A percentile compares a stretch with the other conserved stretches of the same genome.
phyloP scores from a whole-genome alignment of 2,797 vertebrate species.

The Micropoecilia bifurca region DNA sequence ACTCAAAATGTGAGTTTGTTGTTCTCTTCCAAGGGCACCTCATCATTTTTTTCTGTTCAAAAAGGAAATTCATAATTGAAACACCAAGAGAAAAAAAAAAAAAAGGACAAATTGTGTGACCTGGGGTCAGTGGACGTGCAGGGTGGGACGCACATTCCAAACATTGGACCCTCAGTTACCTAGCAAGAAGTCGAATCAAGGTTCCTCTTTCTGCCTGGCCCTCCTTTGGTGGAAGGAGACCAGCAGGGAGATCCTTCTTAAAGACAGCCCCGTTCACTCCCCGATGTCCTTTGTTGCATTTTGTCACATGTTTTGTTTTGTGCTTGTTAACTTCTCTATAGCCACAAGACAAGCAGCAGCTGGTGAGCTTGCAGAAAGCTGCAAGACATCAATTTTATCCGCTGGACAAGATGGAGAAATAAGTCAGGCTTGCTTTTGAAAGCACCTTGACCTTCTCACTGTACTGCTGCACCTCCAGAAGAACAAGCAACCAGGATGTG shows the following conservation, averaged over 20 bases:
- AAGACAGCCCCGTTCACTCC: conserved; percentile 73
- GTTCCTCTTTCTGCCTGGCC: conserved; percentile 71
- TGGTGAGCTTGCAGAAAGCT: conserved; percentile 71
- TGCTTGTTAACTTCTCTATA: conserved; percentile 85
- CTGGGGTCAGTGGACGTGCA: conserved; percentile 75
- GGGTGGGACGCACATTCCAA: conserved; percentile 87
- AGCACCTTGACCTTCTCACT: conserved; percentile 70
- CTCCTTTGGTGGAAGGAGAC: conserved; percentile 72
- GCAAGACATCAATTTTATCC: conserved; percentile 77
- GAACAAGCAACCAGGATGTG: conserved; percentile 48
- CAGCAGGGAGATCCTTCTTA: conserved; percentile 73
- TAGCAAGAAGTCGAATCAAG: conserved; percentile 81
- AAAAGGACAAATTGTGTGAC: conserved; percentile 81
- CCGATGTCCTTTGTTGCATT: conserved; percentile 77
- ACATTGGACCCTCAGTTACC: conserved; percentile 87
- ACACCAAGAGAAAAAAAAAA: conserved; percentile 39
- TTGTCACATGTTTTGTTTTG: conserved; percentile 83
- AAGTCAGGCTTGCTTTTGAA: conserved; percentile 49
- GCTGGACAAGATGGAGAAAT: conserved; percentile 57
- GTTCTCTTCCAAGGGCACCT: conserved; percentile 74
- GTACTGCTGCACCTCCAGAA: conserved; percentile 45
- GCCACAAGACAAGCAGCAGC: conserved; percentile 78
- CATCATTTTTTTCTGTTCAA: conserved; percentile 37
- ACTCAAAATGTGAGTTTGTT: conserved; percentile 86
- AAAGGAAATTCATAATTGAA: conserved; percentile 80